Evolutionary conservation across 30 jellyfish, hydroid and myxozoan genomes (phyloP), one percentile per base, ranked within the genome.

Genomic region (Nemopilema nomurai): DNA sequence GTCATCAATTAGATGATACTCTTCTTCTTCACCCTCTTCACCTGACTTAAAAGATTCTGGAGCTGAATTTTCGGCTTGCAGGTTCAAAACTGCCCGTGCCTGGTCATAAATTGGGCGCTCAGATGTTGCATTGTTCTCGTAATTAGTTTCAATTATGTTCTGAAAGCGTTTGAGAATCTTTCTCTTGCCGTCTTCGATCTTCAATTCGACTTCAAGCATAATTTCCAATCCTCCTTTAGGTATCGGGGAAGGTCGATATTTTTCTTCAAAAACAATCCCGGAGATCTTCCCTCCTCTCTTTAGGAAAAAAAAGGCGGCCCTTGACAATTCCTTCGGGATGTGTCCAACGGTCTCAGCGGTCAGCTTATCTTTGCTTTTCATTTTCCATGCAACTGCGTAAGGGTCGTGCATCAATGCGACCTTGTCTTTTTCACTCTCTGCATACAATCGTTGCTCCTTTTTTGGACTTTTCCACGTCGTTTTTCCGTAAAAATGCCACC

Each of bases 51-150:
- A 33, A 51, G 66, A 6, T 75, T n/a, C 85, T 41, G 49, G n/a
- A n/a, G n/a, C 85, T 17, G 49, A 75, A 75, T 75, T 75, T 29
- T 75, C 80, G 85, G 85, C 85, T 75, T 75, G 85, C 85, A 75
- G 85, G 75, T 75, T 75, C 73, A 75, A 75, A 75, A 23, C 88
- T 78, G 81, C 81, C 80, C n/a, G n/a, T n/a, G n/a, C 86, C 86
- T 52, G 88, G 49, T 78, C 88, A 78, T 78, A 62, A 62, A 78
- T 78, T 62, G 88, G 63, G 81, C 81, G 81, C 28, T 78, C 85
- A 53, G 64, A 6, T 26, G 88, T 78, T 16, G 88, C 30, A 78
- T 78, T 78, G 81, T 62, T 78, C 81, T 62, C 82, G 73, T 78
- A 62, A 62, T 78, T 78, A 28, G 53, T 78, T 78, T 78, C 81